Base-by-base conservation (phyloP, 2,888 invertebrate genomes). In the Agapostemon virescens region DNA sequence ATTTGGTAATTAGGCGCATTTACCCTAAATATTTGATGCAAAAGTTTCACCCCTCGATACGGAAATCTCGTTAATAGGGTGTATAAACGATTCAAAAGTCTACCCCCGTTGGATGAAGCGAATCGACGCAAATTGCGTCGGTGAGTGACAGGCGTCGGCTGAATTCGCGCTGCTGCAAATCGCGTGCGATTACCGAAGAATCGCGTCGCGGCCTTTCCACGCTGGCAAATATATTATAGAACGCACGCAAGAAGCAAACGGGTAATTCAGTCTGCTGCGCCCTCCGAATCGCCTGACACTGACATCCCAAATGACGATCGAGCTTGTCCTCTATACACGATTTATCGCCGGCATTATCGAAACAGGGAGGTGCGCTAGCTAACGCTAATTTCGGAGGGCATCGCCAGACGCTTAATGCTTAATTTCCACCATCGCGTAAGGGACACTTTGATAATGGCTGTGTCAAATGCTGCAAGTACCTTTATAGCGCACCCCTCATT, bases 71-170 rank as follows among this genome's bases (percentile, higher is more conserved):
- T 49, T 75, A 71, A 75, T 45, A 69, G 81, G n/a, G 49, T 5
- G 23, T n/a, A 40, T 42, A 63, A 76, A 81, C 73, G 66, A 68
- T 69, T 81, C 75, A 38, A 42, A 49, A 61, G 26, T 33, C 42
- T 45, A 55, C 52, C 69, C 72, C 49, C 26, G 42, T 69, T 73
- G 69, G 49, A 26, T 38, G 45, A 63, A 23, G 15, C 38, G 68
- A 75, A 73, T 81, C 76, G 66, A 66, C 67, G 5, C 72, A 81
- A 82, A 82, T 82, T 82, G 70, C 70, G 3, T 20, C 71, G 71
- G 33, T 69, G 76, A 82, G 71, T 20, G 82, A 82, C 82, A 82
- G 71, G 26, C 69, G 77, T 81, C 74, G 49, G 58, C 69, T 49
- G 30, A 26, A n/a, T 40, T 72, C 67, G 23, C 66, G 20, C 20